These are phyloP conservation scores for Acridotheres tristis DNA, from an alignment of 2,797 vertebrate species.

Conservation along the genomic window DNA sequence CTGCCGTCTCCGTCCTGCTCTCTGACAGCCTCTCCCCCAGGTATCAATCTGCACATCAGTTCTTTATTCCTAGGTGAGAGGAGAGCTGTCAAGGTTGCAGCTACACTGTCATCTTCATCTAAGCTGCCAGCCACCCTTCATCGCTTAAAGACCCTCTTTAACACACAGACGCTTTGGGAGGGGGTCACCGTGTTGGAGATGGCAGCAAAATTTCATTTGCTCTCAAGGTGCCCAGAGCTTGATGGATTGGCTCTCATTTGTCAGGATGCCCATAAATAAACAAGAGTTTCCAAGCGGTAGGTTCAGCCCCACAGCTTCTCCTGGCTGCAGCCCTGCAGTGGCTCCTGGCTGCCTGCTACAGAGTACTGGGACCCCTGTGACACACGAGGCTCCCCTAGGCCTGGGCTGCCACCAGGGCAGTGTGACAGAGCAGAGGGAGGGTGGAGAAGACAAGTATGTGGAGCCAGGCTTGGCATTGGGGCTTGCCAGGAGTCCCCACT, in stretches of 20 bases:
- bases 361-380: background rate
- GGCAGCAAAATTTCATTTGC: slow-evolving; percentile 6
- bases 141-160: slow-evolving; percentile 43
- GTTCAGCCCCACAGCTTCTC: background rate
- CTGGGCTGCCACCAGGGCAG: background rate
- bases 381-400: rapidly evolving
- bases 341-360: background rate
- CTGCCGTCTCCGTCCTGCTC: slow-evolving; percentile 44
- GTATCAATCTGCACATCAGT: slow-evolving; percentile 67
- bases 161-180: background rate
- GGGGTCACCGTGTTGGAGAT: background rate
- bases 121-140: slow-evolving; percentile 49
- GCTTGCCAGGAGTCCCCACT: background rate
- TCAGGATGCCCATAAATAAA: background rate
- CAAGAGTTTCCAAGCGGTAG: background rate
- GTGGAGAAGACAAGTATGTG: background rate
- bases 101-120: slow-evolving; percentile 69
- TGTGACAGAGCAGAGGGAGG: background rate
- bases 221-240: background rate
- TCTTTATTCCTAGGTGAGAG: slow-evolving; percentile 57
- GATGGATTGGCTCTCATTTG: slow-evolving; percentile 10
- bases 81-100: slow-evolving; percentile 60
- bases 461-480: background rate
- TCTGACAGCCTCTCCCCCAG: slow-evolving; percentile 62
- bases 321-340: background rate